Evolutionary conservation across 1,140 invertebrate genomes (phyloP), one percentile per base, ranked within the genome.

Genomic region (Drosophila simulans): DNA sequence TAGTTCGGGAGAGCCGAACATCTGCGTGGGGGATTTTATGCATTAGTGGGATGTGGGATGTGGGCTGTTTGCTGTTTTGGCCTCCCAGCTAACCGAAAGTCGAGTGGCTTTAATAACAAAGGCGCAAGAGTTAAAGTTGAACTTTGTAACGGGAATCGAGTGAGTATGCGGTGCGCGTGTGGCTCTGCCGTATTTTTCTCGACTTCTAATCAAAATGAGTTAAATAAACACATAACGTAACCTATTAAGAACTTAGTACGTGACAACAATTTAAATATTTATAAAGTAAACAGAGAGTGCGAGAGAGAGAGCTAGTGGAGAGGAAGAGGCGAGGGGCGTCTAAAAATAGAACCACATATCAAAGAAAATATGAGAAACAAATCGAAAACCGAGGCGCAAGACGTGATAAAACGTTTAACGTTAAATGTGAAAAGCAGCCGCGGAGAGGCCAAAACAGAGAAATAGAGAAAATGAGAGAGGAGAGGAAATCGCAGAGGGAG

Each of bases 201-300:
- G 80, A 63, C 62, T 70, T 79, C 80, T 88, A 88, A 88, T 89
- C 84, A 89, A 88, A 88, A 88, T 88, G 84, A 88, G 84, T 88
- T 88, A 88, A 88, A 90, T 88, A 89, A 89, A 89, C 84, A 88
- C 84, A 88, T 90, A 90, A 90, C 88, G 86, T 90, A 90, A 90
- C 86, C 82, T 90, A 90, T 90, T 90, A 86, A 90, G 88, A 90
- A 90, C 82, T 86, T 90, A 71, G 82, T 90, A 90, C 86, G 86
- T 90, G 86, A 90, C 86, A 86, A 90, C 84, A 88, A 88, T 88
- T 88, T 88, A 84, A 88, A 88, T 88, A 88, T 84, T 89, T 89
- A 84, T 88, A 89, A 89, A 90, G 84, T 89, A 89, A 88, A 90
- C 77, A 90, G 85, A 80, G 86, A 91, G 78, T 56, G 15, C 37